Conservation (phyloP, 2,888 invertebrate genomes). For the Campaea margaritaria region DNA sequence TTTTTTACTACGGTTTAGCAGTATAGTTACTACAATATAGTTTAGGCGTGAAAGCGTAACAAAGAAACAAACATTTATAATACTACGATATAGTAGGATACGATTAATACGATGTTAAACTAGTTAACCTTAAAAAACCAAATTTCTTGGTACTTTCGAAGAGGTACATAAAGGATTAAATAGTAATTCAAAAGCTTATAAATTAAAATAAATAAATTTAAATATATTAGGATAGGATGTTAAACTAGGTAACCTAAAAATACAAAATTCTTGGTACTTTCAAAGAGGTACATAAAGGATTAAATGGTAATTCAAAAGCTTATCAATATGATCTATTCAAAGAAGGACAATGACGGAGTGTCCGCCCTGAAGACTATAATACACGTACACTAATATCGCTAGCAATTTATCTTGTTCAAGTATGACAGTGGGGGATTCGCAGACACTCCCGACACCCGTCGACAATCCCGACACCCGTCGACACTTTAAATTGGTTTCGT, state of each 20-base stretch:
- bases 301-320: too few relatives aligned
- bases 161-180: neutral
- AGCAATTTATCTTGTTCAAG: constrained; percentile 29
- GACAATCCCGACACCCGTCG: too few relatives aligned
- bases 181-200: too few relatives aligned
- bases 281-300: neutral
- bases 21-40: too few relatives aligned
- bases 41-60: too few relatives aligned
- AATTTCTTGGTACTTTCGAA: neutral
- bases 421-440: constrained; percentile 29
- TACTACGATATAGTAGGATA: too few relatives aligned
- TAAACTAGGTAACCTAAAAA: too few relatives aligned
- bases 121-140: neutral
- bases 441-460: constrained; percentile 24
- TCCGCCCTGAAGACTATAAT: neutral
- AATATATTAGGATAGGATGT: too few relatives aligned
- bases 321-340: neutral
- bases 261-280: neutral
- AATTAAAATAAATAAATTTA: too few relatives aligned
- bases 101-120: too few relatives aligned
- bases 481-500: constrained; percentile 37
- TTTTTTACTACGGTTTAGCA: too few relatives aligned
- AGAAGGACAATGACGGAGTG: constrained; percentile 9
- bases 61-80: too few relatives aligned
- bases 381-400: constrained; percentile 12